These are phyloP conservation scores for Trididemnum miniatum DNA, from an alignment of 23 tunicate species.

Conservation along the genomic window DNA sequence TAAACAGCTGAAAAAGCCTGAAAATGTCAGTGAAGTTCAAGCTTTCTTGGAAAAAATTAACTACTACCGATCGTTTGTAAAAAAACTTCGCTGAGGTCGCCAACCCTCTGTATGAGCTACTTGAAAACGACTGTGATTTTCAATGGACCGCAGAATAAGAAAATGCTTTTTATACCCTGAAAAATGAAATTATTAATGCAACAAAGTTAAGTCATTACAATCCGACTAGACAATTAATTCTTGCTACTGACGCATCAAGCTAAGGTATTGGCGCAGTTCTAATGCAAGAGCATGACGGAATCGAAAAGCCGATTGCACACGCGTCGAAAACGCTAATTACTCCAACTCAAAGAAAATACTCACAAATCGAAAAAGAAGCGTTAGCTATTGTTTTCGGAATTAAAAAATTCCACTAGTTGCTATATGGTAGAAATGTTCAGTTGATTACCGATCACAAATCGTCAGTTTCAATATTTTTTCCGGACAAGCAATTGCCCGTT, in stretches of 20 bases:
- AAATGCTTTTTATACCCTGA: neutral
- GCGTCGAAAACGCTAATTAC: neutral
- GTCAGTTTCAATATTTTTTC: neutral
- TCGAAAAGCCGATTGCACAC: neutral
- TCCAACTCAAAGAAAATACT: neutral
- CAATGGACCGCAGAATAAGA: neutral
- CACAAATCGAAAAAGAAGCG: slow-evolving; percentile 19
- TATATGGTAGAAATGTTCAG: neutral
- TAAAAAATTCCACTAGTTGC: neutral
- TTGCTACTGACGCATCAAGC: slow-evolving; percentile 15
- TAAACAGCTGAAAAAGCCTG: neutral
- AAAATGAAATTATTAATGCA: slow-evolving; percentile 1
- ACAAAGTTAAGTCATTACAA: neutral
- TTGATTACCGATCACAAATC: neutral
- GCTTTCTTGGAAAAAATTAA: slow-evolving; percentile 1
- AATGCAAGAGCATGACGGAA: no score
- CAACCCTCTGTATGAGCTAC: neutral
- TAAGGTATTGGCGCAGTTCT: neutral
- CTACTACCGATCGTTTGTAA: neutral
- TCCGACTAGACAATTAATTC: neutral
- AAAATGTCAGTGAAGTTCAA: slow-evolving; percentile 7
- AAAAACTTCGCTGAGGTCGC: neutral
- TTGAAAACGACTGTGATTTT: neutral
- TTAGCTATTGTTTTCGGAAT: no score
- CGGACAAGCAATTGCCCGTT: neutral